phyloP scores from a whole-genome alignment of 2,113 vertebrate species.

The Notarius lentiginosus region DNA sequence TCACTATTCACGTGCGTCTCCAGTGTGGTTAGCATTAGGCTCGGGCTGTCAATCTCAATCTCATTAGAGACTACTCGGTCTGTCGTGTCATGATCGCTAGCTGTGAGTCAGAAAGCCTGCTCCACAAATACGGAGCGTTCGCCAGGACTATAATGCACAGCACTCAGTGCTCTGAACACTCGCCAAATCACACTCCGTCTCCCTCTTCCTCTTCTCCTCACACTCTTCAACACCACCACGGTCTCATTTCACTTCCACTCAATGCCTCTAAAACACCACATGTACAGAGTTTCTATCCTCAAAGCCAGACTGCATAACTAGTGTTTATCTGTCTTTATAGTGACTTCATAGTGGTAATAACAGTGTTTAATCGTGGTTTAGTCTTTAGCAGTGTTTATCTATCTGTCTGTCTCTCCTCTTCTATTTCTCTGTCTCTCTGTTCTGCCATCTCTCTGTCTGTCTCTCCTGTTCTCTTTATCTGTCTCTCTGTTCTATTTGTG shows the following conservation, averaged over 20 bases:
- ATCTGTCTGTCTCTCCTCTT: no score
- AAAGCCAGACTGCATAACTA: not conserved
- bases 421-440: no score
- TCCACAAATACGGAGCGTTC: not conserved
- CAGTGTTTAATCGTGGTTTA: no score
- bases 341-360: no score
- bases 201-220: conserved; percentile 3
- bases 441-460: no score
- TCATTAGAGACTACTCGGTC: conserved; percentile 31
- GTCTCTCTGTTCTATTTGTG: no score
- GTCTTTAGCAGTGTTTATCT: no score
- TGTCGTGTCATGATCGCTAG: not conserved
- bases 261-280: not conserved
- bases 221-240: not conserved
- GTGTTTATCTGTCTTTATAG: no score
- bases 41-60: conserved; percentile 32
- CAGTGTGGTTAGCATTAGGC: conserved; percentile 29
- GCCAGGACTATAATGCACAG: conserved; percentile 35
- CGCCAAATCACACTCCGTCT: not conserved
- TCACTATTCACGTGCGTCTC: conserved; percentile 12
- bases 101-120: conserved; percentile 32
- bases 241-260: not conserved
- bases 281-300: not conserved
- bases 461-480: no score
- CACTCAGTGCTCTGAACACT: not conserved